Evolutionary conservation across 2,797 vertebrate genomes (phyloP), one percentile per base, ranked within the genome.

Genomic region (Hydrocynus forskahlii): DNA sequence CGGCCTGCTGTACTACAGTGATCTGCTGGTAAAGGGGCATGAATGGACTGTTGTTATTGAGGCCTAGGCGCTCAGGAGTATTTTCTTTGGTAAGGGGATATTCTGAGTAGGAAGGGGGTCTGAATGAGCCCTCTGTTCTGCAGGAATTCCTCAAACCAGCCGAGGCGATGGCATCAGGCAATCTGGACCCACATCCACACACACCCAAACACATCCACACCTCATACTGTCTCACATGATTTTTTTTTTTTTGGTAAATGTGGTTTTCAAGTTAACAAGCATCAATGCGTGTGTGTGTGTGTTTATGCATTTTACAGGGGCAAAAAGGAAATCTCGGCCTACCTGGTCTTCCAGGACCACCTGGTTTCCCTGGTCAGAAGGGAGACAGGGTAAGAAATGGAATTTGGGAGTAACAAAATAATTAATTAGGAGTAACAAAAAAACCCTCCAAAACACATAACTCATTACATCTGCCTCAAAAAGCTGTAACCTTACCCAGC

Each of bases 271-370:
- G 85, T 79, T 72, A 29, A 60, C 13, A 29, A 68, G 81, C 86
- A 93, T 87, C 90, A 84, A 79, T 87, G 80, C 87, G 62, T 74
- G 52, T 76, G 66, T 82, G 71, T 86, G 59, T 85, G 48, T 76
- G 60, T 75, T 62, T 79, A 66, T 80, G 38, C 66, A 54, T 90
- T 92, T 89, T 23, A 83, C 91, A 99, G 98, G 97, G 98, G 82
- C 50, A 90, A 79, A 92, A 92, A 89, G 97, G 97, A n/a, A 93
- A 94, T 87, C 94, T 91, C 23, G 98, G 98, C 52, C 93, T 97
- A 84, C 95, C 96, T 66, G 98, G 98, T 89, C 90, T 97, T 80
- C 96, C 98, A 69, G 98, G 98, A 7, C 95, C 96, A 43, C 91
- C 96, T 87, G 98, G 98, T 62, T 94, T 96, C 75, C 91, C 86